These are phyloP conservation scores for Torymus texanus DNA, from an alignment of 2,888 invertebrate genomes.

Conservation along the genomic window DNA sequence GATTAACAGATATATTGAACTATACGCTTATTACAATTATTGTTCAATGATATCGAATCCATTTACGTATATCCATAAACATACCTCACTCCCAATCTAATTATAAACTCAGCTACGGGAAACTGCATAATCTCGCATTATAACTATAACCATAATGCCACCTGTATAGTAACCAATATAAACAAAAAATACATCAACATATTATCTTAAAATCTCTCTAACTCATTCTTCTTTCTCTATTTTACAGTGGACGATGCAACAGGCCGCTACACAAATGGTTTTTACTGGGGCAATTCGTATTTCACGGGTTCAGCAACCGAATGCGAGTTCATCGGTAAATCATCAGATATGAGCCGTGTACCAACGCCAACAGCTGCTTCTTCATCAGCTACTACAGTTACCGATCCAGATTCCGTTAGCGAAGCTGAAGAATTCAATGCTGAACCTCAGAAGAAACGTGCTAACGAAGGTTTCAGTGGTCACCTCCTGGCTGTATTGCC, in stretches of 20 bases:
- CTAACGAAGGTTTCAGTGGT: conserved; percentile 61
- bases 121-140: no score
- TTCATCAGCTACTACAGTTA: not conserved
- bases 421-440: conserved; percentile 63
- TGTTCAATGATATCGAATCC: no score
- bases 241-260: conserved; percentile 73
- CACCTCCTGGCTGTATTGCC: not conserved
- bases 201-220: no score
- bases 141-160: no score
- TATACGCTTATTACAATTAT: no score
- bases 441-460: conserved; percentile 64
- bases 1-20: no score
- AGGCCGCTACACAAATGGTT: conserved; percentile 73
- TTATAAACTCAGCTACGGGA: no score
- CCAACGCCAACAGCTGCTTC: not conserved
- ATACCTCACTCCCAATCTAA: no score
- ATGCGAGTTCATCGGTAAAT: conserved; percentile 69
- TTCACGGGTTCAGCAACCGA: conserved; percentile 73
- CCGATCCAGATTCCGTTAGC: conserved; percentile 49
- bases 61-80: no score
- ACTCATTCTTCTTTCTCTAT: no score
- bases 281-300: conserved; percentile 74
- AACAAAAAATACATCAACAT: no score
- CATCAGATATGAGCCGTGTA: not conserved
- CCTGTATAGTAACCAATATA: no score